Evolutionary conservation across 2,888 invertebrate species (phyloP), one percentile per base, ranked within the genome.

Genomic region (Caenorhabditis japonica): DNA sequence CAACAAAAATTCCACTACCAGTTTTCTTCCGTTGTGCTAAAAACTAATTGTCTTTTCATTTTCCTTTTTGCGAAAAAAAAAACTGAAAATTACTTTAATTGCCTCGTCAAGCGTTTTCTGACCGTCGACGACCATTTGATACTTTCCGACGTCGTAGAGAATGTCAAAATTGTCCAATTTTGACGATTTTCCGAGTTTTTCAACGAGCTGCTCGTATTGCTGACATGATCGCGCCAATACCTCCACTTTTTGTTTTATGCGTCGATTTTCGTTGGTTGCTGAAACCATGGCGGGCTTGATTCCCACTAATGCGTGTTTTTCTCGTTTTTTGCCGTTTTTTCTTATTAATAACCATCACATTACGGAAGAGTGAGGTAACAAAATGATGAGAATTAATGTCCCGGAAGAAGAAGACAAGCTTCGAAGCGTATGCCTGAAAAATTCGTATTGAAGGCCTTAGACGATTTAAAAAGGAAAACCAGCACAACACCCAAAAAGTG

Each of bases 11-110:
- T 59, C 53, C 15, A 72, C 53, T 10, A 60, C 52, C 30, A 72
- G 49, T 39, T 72, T 72, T 19, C 34, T 58, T 27, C 72, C 72
- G 19, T 72, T 72, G 59, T 72, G 64, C 72, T 72, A 10, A 23
- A 39, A 4, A 4, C 17, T 8, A 39, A 15, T 7, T n/a, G n/a
- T n/a, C n/a, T n/a, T n/a, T n/a, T n/a, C 8, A 34, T 21, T 17
- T 33, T 58, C 33, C 41, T n/a, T 27, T 7, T 30, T 30, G 30
- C 46, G 19, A 23, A 12, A 43, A 43, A 43, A 46, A 46, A 30
- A 7, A 23, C 15, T 23, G 13, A 60, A 69, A 60, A 51, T 61
- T 62, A 72, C 72, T 60, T 72, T 59, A 58, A 64, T 60, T 51
- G 66, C 73, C 33, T 66, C 56, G 30, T 73, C 73, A 15, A 73